These are phyloP conservation scores for Aphaenogaster rudis DNA, from an alignment of 1,140 invertebrate genomes.

Conservation along the genomic window DNA sequence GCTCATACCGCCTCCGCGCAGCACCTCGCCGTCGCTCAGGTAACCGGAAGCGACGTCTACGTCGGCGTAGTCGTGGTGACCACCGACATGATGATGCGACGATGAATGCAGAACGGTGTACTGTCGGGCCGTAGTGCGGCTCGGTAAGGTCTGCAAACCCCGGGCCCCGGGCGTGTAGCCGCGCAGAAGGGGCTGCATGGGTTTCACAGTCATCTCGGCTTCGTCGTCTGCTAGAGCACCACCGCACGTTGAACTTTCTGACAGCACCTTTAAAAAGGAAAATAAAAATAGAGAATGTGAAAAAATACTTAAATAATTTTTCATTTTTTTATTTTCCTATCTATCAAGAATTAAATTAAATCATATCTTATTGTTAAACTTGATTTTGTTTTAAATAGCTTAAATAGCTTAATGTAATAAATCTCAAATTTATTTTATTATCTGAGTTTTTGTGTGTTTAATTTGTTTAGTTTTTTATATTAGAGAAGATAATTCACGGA, in stretches of 20 bases:
- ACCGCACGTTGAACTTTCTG: slow-evolving; percentile 78
- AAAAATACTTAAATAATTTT: not conserved
- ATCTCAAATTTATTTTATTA: not conserved
- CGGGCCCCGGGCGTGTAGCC: slow-evolving; percentile 90
- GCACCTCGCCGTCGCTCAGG: slow-evolving; percentile 92
- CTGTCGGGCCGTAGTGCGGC: slow-evolving; percentile 87
- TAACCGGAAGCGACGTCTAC: slow-evolving; percentile 90
- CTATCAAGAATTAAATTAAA: not conserved
- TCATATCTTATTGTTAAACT: not conserved
- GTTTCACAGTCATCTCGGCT: slow-evolving; percentile 94
- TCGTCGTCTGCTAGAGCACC: slow-evolving; percentile 89
- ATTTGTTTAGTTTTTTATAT: not conserved
- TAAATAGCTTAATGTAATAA: not conserved
- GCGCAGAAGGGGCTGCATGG: slow-evolving; percentile 95
- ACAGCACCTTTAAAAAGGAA: slow-evolving; percentile 75
- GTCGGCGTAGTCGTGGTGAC: slow-evolving; percentile 86
- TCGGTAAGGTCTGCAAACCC: slow-evolving; percentile 91
- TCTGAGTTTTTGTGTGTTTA: not conserved
- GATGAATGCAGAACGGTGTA: slow-evolving; percentile 85
- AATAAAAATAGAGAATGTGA: not conserved
- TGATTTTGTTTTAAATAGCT: not conserved
- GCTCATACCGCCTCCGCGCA: slow-evolving; percentile 86
- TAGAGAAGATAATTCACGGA: not conserved
- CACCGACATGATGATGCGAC: slow-evolving; percentile 86
- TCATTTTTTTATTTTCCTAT: not conserved